Percentiles rank a stretch among this genome's conserved stretches.
These are phyloP conservation scores for Cosmorhoe ocellata DNA, from an alignment of 2,888 invertebrate genomes.

Conservation along the genomic window DNA sequence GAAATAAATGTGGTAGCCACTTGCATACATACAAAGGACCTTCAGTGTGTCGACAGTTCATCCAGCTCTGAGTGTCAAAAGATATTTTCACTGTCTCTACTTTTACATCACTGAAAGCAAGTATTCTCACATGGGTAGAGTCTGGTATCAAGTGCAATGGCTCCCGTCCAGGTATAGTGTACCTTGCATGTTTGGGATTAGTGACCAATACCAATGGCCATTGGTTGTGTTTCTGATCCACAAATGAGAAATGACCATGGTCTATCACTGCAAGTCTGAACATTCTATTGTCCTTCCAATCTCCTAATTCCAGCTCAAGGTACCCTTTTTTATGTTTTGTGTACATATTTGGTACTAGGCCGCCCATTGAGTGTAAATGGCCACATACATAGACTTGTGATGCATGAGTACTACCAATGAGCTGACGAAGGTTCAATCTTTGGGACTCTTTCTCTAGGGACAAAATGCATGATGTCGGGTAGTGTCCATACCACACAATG, in stretches of 20 bases:
- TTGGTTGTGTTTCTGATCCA: slow-evolving; percentile 87
- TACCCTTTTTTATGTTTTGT: slow-evolving; percentile 91
- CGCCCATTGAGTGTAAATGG: slow-evolving; percentile 93
- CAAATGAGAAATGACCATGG: slow-evolving; percentile 93
- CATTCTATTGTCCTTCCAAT: slow-evolving; percentile 96
- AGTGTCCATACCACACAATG: slow-evolving; percentile 90
- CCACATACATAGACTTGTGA: slow-evolving; percentile 93
- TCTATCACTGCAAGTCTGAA: slow-evolving; percentile 93
- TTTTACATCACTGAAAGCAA: slow-evolving; percentile 88
- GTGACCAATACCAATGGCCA: slow-evolving; percentile 94
- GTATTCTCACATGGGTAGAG: slow-evolving; percentile 91
- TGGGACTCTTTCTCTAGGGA: slow-evolving; percentile 78
- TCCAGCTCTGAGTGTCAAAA: slow-evolving; percentile 86
- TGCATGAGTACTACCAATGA: slow-evolving; percentile 83
- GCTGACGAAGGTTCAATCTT: slow-evolving; percentile 73
- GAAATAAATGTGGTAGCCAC: slow-evolving; percentile 88
- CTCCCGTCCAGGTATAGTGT: slow-evolving; percentile 88
- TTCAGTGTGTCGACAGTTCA: slow-evolving; percentile 80
- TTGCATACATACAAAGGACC: slow-evolving; percentile 87
- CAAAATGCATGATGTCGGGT: slow-evolving; percentile 94
- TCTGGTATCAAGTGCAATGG: slow-evolving; percentile 84
- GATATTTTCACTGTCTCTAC: slow-evolving; percentile 86
- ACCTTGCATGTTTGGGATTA: slow-evolving; percentile 94
- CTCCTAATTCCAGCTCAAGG: slow-evolving; percentile 93
- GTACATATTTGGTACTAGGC: slow-evolving; percentile 91